These are phyloP conservation scores for Indicator maculatus DNA, from an alignment of 2,113 vertebrate species.

Conservation along the genomic window DNA sequence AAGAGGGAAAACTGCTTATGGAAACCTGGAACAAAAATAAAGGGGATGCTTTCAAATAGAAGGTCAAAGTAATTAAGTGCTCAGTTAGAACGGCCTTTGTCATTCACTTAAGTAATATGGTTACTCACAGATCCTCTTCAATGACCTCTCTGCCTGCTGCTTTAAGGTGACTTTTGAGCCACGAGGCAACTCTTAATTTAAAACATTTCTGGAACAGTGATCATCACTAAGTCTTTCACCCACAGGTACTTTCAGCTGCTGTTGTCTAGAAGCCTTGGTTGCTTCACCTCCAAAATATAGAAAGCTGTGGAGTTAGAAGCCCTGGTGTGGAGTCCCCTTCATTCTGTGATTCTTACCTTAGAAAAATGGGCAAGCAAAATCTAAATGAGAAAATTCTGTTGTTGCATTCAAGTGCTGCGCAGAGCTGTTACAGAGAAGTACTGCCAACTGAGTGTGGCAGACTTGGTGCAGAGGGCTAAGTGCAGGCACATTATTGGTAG, in stretches of 20 bases:
- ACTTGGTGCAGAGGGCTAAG: not conserved
- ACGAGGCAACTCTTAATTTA: not conserved
- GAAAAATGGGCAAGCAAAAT: not conserved
- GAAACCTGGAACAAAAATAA: constrained; percentile 43
- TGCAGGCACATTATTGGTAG: not conserved
- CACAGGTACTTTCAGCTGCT: not conserved
- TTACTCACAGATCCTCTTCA: not conserved
- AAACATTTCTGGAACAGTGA: not conserved
- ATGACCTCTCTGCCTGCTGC: not conserved
- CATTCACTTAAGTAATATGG: not conserved
- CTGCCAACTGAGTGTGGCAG: accelerated
- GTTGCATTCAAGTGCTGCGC: accelerated
- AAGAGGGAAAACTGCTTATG: constrained; percentile 28
- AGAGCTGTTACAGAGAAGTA: accelerated
- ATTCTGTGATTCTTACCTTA: not conserved
- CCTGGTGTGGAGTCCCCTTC: not conserved
- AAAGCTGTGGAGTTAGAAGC: not conserved
- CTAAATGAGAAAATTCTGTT: not conserved
- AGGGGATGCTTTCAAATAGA: constrained; percentile 2
- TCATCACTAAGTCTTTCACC: not conserved
- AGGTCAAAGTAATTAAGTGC: constrained; percentile 26
- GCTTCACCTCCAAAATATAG: not conserved
- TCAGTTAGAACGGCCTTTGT: constrained; percentile 28
- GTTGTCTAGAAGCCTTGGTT: not conserved
- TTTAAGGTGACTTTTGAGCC: constrained; percentile 12